Conservation (phyloP, 2,797 vertebrate genomes). For the Choloepus didactylus region DNA sequence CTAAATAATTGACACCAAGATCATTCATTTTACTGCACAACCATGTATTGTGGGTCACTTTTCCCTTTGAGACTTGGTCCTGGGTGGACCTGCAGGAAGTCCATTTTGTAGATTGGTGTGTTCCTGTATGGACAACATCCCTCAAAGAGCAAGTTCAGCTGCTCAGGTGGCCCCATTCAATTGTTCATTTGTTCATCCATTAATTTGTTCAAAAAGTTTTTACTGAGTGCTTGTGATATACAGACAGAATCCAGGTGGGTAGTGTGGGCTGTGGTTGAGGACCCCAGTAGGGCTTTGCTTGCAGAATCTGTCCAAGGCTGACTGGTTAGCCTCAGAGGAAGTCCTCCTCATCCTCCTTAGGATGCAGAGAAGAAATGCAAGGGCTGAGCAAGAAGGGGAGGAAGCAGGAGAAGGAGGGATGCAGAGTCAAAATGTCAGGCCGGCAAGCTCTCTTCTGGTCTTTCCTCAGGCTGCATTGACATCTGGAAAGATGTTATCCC, state of each 20-base stretch:
- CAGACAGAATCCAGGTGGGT: background rate
- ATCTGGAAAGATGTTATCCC: background rate
- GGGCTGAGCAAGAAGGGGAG: background rate
- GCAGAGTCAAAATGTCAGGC: background rate
- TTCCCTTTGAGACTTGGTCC: slow-evolving; percentile 40
- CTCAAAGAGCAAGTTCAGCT: background rate
- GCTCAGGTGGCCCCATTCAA: background rate
- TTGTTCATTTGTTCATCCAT: background rate
- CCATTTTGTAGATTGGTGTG: background rate
- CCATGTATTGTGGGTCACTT: slow-evolving; percentile 27
- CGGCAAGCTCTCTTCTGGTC: background rate
- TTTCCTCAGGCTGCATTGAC: background rate
- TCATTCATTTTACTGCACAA: slow-evolving; percentile 81
- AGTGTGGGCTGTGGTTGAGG: accelerated
- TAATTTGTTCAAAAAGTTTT: background rate
- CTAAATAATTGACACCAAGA: slow-evolving; percentile 84
- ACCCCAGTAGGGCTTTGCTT: no score
- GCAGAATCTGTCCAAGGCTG: background rate
- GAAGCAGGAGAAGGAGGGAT: background rate
- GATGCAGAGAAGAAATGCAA: background rate
- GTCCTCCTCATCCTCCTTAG: background rate
- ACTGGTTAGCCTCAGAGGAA: background rate
- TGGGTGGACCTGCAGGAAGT: background rate
- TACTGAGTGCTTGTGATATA: background rate
- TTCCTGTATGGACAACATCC: background rate